Conservation (phyloP, 37 sponge, comb jelly and placozoan genomes). For the Ephydatia muelleri region DNA sequence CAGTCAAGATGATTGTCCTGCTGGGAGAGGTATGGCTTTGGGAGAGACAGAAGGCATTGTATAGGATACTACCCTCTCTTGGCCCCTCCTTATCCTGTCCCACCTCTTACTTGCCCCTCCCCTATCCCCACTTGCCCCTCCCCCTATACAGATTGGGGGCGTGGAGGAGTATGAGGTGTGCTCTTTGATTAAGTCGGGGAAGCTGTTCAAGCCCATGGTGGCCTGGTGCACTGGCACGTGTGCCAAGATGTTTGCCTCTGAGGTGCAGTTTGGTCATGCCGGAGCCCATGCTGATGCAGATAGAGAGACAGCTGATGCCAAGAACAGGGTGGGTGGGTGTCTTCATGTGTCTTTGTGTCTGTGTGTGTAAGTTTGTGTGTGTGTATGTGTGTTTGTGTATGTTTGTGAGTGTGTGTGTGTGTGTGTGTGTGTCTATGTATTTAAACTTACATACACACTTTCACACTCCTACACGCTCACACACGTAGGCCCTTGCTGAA, state of each 20-base stretch:
- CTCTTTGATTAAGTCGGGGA: slow-evolving; percentile 76
- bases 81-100: not conserved
- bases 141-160: slow-evolving; percentile 83
- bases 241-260: slow-evolving; percentile 92
- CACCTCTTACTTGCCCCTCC: not conserved
- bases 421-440: slow-evolving; percentile 2
- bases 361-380: slow-evolving; percentile 1
- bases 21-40: slow-evolving; percentile 86
- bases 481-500: slow-evolving; percentile 66
- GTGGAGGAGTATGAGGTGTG: slow-evolving; percentile 92
- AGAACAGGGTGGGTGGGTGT: slow-evolving; percentile 78
- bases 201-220: slow-evolving; percentile 89
- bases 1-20: slow-evolving; percentile 91
- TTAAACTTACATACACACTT: not conserved
- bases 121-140: not conserved
- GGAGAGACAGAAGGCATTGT: not conserved
- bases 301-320: slow-evolving; percentile 90
- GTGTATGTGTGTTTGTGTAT: not conserved
- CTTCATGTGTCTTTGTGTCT: not conserved
- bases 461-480: not conserved
- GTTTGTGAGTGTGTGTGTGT: not conserved
- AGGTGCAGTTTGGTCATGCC: slow-evolving; percentile 99
- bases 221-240: slow-evolving; percentile 99
- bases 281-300: slow-evolving; percentile 92
- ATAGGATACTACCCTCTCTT: not conserved